Percentiles rank a stretch among this genome's conserved stretches.
phyloP scores from a whole-genome alignment of 1,140 invertebrate species.

The Nasonia vitripennis region DNA sequence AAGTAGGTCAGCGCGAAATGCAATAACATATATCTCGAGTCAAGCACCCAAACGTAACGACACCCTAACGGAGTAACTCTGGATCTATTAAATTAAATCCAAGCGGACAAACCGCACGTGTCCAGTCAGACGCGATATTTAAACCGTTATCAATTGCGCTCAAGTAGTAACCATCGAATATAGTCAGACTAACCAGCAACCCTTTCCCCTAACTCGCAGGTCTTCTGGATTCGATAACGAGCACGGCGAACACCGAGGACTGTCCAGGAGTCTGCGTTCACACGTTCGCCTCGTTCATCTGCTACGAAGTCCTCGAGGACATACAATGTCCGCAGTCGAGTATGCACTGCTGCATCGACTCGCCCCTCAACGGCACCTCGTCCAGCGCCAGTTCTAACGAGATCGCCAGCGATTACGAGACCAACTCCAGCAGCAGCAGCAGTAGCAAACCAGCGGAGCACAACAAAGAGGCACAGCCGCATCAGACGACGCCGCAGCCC shows the following conservation, averaged over 20 bases:
- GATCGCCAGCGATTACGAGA: conserved; percentile 67
- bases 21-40: too few relatives aligned
- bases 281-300: conserved; percentile 86
- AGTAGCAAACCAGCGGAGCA: not conserved
- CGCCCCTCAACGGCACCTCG: conserved; percentile 72
- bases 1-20: conserved; percentile 43
- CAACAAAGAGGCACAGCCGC: not conserved
- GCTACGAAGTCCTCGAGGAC: conserved; percentile 88
- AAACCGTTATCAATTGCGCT: too few relatives aligned
- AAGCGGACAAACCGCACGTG: too few relatives aligned
- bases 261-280: conserved; percentile 92
- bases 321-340: conserved; percentile 84
- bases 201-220: conserved; percentile 74
- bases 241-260: conserved; percentile 86
- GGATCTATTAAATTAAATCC: too few relatives aligned
- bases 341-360: conserved; percentile 89
- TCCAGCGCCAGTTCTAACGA: conserved; percentile 49
- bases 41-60: too few relatives aligned
- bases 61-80: too few relatives aligned
- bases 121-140: too few relatives aligned
- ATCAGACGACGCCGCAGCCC: not conserved
- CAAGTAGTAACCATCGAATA: not conserved
- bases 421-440: conserved; percentile 46
- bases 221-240: conserved; percentile 87
- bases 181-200: too few relatives aligned